Evolutionary conservation across 1,140 invertebrate species (phyloP).

Genomic region (Zaprionus africanus): DNA sequence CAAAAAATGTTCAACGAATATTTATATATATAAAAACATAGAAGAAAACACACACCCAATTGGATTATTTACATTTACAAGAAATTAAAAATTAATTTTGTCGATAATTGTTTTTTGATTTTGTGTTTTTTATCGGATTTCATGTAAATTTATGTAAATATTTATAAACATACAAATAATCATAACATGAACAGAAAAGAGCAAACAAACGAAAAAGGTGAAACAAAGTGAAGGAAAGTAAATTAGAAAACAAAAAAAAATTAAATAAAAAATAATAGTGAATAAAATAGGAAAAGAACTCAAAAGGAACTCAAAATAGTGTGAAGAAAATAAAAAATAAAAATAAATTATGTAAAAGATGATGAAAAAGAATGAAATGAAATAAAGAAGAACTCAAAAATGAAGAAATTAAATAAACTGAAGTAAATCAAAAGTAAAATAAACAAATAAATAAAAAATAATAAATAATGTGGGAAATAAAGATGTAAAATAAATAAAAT

Average conservation of each 20-base stretch:
- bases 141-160: constrained; percentile 74
- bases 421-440: constrained; percentile 3
- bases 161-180: constrained; percentile 78
- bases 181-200: constrained; percentile 55
- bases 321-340: constrained; percentile 8
- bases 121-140: constrained; percentile 41
- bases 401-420: not conserved
- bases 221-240: constrained; percentile 10
- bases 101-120: constrained; percentile 46
- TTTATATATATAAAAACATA: constrained; percentile 84
- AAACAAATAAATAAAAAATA: constrained; percentile 8
- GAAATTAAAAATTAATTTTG: constrained; percentile 80
- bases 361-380: not conserved
- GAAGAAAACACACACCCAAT: constrained; percentile 85
- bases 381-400: not conserved
- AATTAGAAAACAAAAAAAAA: constrained; percentile 20
- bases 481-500: constrained; percentile 9
- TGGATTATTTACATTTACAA: constrained; percentile 85
- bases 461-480: constrained; percentile 6
- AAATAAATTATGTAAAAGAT: not conserved
- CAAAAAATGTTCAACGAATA: constrained; percentile 84
- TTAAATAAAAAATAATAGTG: not conserved
- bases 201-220: constrained; percentile 39
- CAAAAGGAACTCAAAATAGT: not conserved
- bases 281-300: constrained; percentile 3